Evolutionary conservation across 2,113 vertebrate species (phyloP), one percentile per base, ranked within the genome.

Genomic region (Bufo gargarizans): DNA sequence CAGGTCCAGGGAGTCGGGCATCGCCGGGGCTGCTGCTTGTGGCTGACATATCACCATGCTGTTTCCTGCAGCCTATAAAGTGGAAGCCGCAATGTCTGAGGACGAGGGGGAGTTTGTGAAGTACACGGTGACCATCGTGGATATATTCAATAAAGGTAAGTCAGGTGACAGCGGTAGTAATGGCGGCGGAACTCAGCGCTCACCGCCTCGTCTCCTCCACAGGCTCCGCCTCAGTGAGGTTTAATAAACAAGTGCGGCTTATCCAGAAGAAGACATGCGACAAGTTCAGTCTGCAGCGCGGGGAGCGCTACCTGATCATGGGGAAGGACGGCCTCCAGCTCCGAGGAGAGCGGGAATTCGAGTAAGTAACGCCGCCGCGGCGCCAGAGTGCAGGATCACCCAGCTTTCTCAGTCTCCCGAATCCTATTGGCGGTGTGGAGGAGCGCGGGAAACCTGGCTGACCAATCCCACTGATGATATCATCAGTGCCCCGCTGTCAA

Each of bases 31-130:
- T n/a, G n/a, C n/a, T n/a, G n/a, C n/a, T 58, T 58, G 7, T 7
- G 7, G 6, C 56, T 10, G 12, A 11, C 0, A 7, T 10, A 11
- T 58, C 53, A 53, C 33, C 3, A 6, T 7, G 3, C 45, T 14
- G 22, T 74, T 74, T 45, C 2, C 43, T 74, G 77, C 93, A 99
- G 98, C 92, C 84, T 97, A 95, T 88, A 97, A 94, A 91, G 95
- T 99, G 84, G 91, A 12, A 2, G 93, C 98, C 84, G 91, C 85
- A 33, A 94, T 96, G 4, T 89, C 90, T 7, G 91, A 82, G 2
- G 91, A 94, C 90, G 96, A 96, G 77, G 97, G 97, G 63, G 94
- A 93, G 92, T 99, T 99, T 90, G 89, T 96, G 77, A 97, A 93
- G 86, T 97, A 97, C 90, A 94, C 90, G 14, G 96, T 96, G 80